Conservation (phyloP, 2,797 vertebrate genomes). For the Eulemur mongoz region DNA sequence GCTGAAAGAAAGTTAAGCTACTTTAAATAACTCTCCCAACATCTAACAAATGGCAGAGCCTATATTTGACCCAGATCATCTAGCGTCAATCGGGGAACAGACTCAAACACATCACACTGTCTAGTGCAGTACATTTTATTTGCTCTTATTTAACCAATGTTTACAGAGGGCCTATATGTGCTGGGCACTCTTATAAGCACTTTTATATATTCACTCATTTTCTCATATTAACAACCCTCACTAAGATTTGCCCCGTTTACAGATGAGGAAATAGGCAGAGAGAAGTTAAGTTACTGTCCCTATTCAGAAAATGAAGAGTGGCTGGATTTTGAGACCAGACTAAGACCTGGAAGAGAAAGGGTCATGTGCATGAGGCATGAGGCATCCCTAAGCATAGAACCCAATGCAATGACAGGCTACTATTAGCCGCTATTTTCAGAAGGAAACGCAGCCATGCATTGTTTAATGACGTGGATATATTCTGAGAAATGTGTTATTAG, state of each 20-base stretch:
- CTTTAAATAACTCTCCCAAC: neutral
- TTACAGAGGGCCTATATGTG: neutral
- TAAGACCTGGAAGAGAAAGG: neutral
- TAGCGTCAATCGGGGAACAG: neutral
- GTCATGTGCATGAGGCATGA: neutral
- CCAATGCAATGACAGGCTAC: neutral
- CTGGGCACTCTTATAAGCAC: neutral
- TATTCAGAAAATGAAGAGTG: neutral
- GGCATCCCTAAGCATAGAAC: neutral
- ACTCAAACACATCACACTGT: too few species aligned
- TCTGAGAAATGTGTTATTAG: neutral
- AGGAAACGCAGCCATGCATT: neutral
- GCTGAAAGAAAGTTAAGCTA: neutral
- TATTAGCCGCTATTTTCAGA: rapidly evolving
- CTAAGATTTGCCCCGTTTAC: neutral
- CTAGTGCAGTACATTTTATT: neutral
- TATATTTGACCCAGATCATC: neutral
- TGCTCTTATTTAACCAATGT: neutral
- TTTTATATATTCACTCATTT: neutral
- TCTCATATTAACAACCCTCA: neutral
- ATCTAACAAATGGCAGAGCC: neutral
- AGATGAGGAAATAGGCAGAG: neutral
- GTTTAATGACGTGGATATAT: neutral
- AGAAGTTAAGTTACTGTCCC: conserved; percentile 23
- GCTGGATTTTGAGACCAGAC: neutral